Conservation (phyloP, 2,888 invertebrate genomes). For the Hedychridium roseum region DNA sequence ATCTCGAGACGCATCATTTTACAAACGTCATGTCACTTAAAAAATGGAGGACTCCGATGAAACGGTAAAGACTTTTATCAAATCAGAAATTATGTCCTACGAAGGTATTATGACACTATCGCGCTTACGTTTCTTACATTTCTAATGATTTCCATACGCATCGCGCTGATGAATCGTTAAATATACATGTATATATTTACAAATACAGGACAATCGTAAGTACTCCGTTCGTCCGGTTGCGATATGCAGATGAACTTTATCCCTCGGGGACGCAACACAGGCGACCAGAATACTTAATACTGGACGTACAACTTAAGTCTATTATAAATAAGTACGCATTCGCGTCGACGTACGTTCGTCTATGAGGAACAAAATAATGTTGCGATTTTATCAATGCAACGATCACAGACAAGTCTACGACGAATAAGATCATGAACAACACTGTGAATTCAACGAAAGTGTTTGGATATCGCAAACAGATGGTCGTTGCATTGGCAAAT, state of each 20-base stretch:
- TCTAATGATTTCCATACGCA: slow-evolving; percentile 20
- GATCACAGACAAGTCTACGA: background rate
- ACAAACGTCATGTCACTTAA: too few relatives aligned
- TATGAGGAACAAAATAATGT: slow-evolving; percentile 8
- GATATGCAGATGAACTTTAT: slow-evolving; percentile 7
- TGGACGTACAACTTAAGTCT: slow-evolving; percentile 29
- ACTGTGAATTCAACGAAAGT: too few relatives aligned
- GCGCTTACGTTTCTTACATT: slow-evolving; percentile 27
- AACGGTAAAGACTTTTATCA: slow-evolving; percentile 39
- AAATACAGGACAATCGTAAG: slow-evolving; percentile 22
- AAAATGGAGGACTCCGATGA: slow-evolving; percentile 51
- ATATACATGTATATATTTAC: slow-evolving; percentile 29
- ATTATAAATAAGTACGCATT: slow-evolving; percentile 44
- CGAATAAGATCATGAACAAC: background rate
- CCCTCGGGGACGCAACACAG: slow-evolving; percentile 4
- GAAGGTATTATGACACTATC: slow-evolving; percentile 44
- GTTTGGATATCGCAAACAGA: too few relatives aligned
- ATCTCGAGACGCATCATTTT: too few relatives aligned
- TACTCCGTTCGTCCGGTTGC: slow-evolving; percentile 22
- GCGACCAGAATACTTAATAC: slow-evolving; percentile 20
- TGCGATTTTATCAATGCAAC: slow-evolving; percentile 4
- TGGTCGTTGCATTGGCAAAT: too few relatives aligned
- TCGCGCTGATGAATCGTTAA: background rate
- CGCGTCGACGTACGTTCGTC: slow-evolving; percentile 29
- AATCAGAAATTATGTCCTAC: slow-evolving; percentile 43